Conservation (phyloP, 1,140 invertebrate species). For the Trichomalopsis sarcophagae region DNA sequence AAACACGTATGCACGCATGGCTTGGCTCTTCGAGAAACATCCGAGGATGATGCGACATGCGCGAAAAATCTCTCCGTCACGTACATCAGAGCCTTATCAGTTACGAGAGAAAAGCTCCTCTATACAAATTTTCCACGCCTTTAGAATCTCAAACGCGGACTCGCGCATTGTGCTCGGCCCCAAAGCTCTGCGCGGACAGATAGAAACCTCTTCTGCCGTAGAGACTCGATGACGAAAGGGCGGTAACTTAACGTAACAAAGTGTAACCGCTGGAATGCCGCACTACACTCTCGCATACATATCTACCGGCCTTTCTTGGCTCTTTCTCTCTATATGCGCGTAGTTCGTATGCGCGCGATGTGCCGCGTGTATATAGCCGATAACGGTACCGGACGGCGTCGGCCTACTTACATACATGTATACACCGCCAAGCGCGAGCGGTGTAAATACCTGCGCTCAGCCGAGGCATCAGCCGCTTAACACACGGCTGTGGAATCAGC, state of each 20-base stretch:
- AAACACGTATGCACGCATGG: slow-evolving; percentile 36
- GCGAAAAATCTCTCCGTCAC: not conserved
- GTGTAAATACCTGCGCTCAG: slow-evolving; percentile 42
- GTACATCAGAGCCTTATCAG: too few species aligned
- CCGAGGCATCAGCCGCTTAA: not conserved
- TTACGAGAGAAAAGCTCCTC: not conserved
- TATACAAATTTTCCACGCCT: not conserved
- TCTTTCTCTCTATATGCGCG: slow-evolving; percentile 14
- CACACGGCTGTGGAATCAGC: slow-evolving; percentile 18
- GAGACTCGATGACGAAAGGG: slow-evolving; percentile 42
- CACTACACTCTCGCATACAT: not conserved
- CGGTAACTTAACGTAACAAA: slow-evolving; percentile 37
- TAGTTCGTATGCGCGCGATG: slow-evolving; percentile 49
- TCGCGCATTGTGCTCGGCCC: not conserved
- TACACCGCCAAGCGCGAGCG: slow-evolving; percentile 8
- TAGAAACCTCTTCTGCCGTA: not conserved
- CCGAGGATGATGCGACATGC: not conserved
- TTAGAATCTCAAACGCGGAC: not conserved
- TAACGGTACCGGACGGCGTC: slow-evolving; percentile 51
- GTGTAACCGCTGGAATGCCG: slow-evolving; percentile 41
- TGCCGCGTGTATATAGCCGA: slow-evolving; percentile 14
- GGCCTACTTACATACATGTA: slow-evolving; percentile 55
- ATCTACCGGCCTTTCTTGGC: slow-evolving; percentile 1
- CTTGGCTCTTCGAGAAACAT: slow-evolving; percentile 20
- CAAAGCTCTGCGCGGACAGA: not conserved